Conservation (phyloP, 2,113 vertebrate species). For the Eptesicus fuscus region DNA sequence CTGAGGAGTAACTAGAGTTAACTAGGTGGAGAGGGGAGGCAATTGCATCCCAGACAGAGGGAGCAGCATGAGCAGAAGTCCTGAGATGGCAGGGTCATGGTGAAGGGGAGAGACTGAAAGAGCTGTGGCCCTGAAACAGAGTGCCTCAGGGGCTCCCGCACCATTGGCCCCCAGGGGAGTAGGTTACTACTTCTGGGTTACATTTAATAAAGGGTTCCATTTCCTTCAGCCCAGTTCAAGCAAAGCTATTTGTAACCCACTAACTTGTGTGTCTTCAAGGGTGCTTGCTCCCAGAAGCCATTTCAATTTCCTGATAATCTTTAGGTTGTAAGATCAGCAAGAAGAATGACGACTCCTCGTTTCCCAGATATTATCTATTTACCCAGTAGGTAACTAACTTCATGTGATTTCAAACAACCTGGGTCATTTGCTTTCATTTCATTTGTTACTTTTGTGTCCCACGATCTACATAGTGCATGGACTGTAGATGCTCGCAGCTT, state of each 20-base stretch:
- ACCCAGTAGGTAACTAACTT: neutral
- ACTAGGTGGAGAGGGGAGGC: neutral
- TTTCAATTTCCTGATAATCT: constrained; percentile 12
- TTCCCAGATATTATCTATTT: neutral
- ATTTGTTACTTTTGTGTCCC: neutral
- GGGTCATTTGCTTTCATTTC: neutral
- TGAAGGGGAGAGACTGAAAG: neutral
- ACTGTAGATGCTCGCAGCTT: neutral
- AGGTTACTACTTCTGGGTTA: neutral
- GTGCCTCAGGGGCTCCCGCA: neutral
- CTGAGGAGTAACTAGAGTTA: neutral
- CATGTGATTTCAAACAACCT: neutral
- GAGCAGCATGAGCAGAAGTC: neutral
- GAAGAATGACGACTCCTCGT: constrained; percentile 61
- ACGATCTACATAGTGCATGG: neutral
- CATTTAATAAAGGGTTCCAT: neutral
- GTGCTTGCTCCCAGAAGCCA: neutral
- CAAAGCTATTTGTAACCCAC: neutral
- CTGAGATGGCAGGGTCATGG: neutral
- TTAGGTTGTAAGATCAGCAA: constrained; percentile 50
- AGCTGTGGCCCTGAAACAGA: neutral
- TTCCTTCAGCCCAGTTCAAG: neutral
- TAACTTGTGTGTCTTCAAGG: neutral
- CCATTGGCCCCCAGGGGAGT: neutral
- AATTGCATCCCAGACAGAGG: neutral